These are phyloP conservation scores for Thamnophis sirtalis DNA, from an alignment of 2,113 vertebrate species.

Conservation along the genomic window DNA sequence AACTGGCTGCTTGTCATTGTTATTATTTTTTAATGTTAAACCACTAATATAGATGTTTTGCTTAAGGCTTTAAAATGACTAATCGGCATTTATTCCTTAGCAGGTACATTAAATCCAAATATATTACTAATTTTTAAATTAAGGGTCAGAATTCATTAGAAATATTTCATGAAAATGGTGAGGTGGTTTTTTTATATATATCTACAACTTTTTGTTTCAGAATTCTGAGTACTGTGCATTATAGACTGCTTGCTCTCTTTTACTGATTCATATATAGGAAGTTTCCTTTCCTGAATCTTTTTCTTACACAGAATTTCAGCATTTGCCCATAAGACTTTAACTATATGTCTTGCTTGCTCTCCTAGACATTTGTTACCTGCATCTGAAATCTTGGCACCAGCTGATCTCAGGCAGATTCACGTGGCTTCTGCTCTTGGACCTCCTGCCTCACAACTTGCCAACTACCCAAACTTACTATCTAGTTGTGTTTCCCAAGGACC, in stretches of 20 bases:
- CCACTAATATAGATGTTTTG: background rate
- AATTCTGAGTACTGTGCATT: background rate
- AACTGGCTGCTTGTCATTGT: background rate
- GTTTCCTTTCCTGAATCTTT: background rate
- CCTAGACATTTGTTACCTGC: conserved; percentile 81
- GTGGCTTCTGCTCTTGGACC: conserved; percentile 78
- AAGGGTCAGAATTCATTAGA: background rate
- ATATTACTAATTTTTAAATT: background rate
- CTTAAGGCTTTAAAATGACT: background rate
- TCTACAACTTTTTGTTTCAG: background rate
- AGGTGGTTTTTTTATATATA: background rate
- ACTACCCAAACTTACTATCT: conserved; percentile 71
- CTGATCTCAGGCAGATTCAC: conserved; percentile 84
- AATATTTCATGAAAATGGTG: background rate
- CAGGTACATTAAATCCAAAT: background rate
- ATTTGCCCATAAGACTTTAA: background rate
- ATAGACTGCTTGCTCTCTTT: background rate
- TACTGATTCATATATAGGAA: background rate
- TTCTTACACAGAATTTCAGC: background rate
- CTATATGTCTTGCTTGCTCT: background rate
- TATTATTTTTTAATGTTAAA: background rate
- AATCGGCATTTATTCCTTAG: background rate
- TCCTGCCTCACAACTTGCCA: conserved; percentile 72
- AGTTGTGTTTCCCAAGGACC: conserved; percentile 74
- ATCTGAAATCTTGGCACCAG: conserved; percentile 75